Percentiles rank a stretch among this genome's conserved stretches.
Conservation (phyloP, 2,888 invertebrate species). For the Lasius platythorax region DNA sequence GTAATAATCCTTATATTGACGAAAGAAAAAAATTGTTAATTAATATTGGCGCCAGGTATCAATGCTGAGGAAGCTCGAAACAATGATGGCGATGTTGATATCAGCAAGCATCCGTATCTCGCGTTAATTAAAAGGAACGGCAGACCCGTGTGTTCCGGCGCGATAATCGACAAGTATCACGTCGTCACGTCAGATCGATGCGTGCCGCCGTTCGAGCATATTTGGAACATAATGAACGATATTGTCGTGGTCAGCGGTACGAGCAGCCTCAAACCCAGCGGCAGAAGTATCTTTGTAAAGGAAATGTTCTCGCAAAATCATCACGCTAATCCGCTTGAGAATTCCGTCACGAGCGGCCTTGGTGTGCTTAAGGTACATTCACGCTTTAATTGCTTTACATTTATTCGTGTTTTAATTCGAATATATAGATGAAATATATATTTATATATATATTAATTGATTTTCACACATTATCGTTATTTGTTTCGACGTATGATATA, state of each 20-base stretch:
- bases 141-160: slow-evolving; percentile 34
- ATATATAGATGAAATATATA: neutral
- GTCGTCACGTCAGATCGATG: slow-evolving; percentile 50
- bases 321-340: neutral
- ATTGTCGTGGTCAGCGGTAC: slow-evolving; percentile 34
- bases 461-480: neutral
- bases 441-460: neutral
- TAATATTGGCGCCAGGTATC: slow-evolving; percentile 2
- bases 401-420: neutral
- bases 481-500: neutral
- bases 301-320: slow-evolving; percentile 45
- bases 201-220: slow-evolving; percentile 30
- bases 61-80: slow-evolving; percentile 7
- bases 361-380: slow-evolving; percentile 26
- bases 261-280: neutral
- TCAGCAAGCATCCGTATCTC: slow-evolving; percentile 27
- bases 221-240: slow-evolving; percentile 8
- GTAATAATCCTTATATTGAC: neutral
- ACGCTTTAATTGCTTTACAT: neutral
- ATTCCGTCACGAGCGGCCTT: slow-evolving; percentile 8
- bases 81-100: slow-evolving; percentile 1
- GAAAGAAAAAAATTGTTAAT: neutral
- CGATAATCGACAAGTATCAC: slow-evolving; percentile 22
- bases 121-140: slow-evolving; percentile 14
- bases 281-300: neutral